These are phyloP conservation scores for Indri indri DNA, from an alignment of 2,113 vertebrate species.

Conservation along the genomic window DNA sequence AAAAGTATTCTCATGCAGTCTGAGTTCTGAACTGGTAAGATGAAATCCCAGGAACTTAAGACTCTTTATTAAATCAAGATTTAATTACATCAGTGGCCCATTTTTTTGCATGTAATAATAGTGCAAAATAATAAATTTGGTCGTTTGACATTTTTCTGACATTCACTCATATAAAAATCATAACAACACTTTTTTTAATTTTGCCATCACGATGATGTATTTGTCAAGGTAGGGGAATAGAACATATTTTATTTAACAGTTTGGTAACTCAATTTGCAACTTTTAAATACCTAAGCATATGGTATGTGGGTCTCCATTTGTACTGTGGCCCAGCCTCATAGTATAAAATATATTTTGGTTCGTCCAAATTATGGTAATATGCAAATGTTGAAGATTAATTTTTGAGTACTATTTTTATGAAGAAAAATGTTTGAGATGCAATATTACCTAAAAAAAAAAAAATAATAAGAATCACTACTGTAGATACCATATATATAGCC, in stretches of 20 bases:
- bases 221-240: background rate
- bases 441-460: background rate
- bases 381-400: conserved; percentile 4
- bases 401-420: background rate
- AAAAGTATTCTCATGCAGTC: background rate
- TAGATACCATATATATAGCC: background rate
- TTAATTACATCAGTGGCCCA: background rate
- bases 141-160: background rate
- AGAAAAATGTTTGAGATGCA: background rate
- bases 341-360: conserved; percentile 22
- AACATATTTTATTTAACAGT: background rate
- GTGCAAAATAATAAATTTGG: background rate
- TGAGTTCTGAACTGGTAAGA: background rate
- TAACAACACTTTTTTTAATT: background rate
- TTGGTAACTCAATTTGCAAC: background rate
- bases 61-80: conserved; percentile 4
- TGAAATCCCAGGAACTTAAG: background rate
- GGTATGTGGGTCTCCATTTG: background rate
- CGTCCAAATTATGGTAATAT: background rate
- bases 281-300: background rate
- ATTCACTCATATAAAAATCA: background rate
- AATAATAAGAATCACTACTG: background rate
- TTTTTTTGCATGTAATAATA: conserved; percentile 23
- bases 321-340: background rate
- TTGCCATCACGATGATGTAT: background rate